Evolutionary conservation across 2,888 invertebrate species (phyloP), one percentile per base, ranked within the genome.

Genomic region (Phrixothrix hirtus): DNA sequence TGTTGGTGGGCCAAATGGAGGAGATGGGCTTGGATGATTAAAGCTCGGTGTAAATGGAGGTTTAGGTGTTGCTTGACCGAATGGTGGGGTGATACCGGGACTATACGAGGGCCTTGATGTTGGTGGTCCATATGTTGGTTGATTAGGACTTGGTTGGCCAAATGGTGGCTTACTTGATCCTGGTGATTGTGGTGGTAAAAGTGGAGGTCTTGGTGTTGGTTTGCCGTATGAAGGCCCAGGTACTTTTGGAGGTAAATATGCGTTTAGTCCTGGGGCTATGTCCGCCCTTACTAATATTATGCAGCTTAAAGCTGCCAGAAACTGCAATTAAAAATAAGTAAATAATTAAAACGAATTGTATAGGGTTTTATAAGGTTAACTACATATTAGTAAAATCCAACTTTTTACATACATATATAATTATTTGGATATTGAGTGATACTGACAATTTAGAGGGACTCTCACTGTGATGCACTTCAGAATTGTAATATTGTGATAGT

Each of bases 171-270:
- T 21, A 4, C 17, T 17, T 12, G 36, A 12, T 11, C 12, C 13
- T 30, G 62, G 57, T 21, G 69, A 58, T 27, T 61, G 47, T 12
- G 47, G 55, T 46, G 62, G 50, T 15, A 61, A 62, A 42, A 63
- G 61, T 29, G 68, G 62, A 16, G 67, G 76, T 1, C 85, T 85
- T 0, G 85, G 82, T 50, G 73, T 60, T 1, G 91, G 90, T 31
- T 80, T 81, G n/a, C 83, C 81, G 72, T 91, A 91, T 61, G 81
- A 81, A 75, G 91, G 91, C 10, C 88, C 88, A 10, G 62, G 58
- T 62, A 85, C 84, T 67, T 81, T 83, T 2, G 83, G 83, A 12
- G 91, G 91, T 42, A 91, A 81, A 76, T 91, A 91, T 46, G 86
- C 86, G 70, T 88, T 87, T 54, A 84, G 83, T 9, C 86, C 86